A percentile compares a stretch with the other conserved stretches of the same genome.
Conservation (phyloP, 1,140 invertebrate species). For the Eriosoma lanigerum region DNA sequence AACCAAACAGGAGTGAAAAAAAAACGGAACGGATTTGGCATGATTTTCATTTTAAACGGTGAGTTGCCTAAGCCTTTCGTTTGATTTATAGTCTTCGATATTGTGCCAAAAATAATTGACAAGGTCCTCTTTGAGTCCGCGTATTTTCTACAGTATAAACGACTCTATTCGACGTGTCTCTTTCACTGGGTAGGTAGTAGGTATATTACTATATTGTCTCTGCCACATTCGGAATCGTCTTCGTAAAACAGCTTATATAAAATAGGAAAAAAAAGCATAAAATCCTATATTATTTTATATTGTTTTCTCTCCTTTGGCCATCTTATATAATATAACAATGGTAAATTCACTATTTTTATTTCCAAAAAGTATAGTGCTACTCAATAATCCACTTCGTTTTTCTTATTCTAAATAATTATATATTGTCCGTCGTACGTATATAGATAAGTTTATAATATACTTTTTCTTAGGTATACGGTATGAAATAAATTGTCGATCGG, state of each 20-base stretch:
- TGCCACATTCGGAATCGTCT: not conserved
- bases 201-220: too few species aligned
- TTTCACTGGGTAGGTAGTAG: not conserved
- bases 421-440: too few species aligned
- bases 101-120: conserved; percentile 37
- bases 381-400: not conserved
- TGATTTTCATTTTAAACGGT: conserved; percentile 11
- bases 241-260: not conserved
- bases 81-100: conserved; percentile 8
- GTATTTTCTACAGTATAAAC: conserved; percentile 3
- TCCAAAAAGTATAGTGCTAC: not conserved
- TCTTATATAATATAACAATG: not conserved
- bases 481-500: conserved; percentile 5
- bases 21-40: conserved; percentile 21
- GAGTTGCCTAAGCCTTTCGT: conserved; percentile 33
- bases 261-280: not conserved
- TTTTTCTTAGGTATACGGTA: not conserved
- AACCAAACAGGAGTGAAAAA: not conserved
- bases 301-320: too few species aligned
- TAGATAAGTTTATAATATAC: too few species aligned
- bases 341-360: not conserved
- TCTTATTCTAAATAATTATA: not conserved
- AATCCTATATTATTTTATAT: too few species aligned
- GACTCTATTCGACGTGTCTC: not conserved
- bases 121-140: not conserved